These are phyloP conservation scores for Oscheius sp. DNA, from an alignment of 2,888 invertebrate genomes.

Conservation along the genomic window DNA sequence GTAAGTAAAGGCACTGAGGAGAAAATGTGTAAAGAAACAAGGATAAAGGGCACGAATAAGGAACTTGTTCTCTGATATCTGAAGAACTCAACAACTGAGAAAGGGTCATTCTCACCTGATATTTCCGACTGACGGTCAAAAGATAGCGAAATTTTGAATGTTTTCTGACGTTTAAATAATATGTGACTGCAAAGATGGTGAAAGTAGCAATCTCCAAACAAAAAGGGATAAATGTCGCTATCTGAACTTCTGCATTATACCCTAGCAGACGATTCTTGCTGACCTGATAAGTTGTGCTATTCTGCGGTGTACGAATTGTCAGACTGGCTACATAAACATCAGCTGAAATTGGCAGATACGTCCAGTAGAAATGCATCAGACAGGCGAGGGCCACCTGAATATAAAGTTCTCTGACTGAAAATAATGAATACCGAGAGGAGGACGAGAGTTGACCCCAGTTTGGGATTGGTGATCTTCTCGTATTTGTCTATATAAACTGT, in stretches of 20 bases:
- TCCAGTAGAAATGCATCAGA: conserved; percentile 7
- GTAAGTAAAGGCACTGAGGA: conserved; percentile 8
- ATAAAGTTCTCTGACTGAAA: not conserved
- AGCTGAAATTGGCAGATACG: not conserved
- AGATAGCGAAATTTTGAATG: not conserved
- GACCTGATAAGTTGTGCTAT: conserved; percentile 16
- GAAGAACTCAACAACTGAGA: not conserved
- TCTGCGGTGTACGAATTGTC: conserved; percentile 19
- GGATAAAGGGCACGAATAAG: conserved; percentile 17
- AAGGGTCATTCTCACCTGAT: conserved; percentile 1
- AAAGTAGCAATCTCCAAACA: conserved; percentile 13
- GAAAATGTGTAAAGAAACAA: conserved; percentile 14
- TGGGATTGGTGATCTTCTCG: not conserved
- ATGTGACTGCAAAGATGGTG: conserved; percentile 15
- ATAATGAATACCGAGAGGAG: not conserved
- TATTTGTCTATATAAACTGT: conserved; percentile 6
- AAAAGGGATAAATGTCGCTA: conserved; percentile 19
- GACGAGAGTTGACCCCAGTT: not conserved
- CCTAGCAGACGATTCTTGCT: not conserved
- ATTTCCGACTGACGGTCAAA: not conserved
- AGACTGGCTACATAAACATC: conserved; percentile 18
- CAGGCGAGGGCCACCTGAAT: not conserved
- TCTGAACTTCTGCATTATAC: not conserved
- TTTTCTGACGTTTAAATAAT: conserved; percentile 10
- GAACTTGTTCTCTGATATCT: conserved; percentile 25